Conservation (phyloP, 2,797 vertebrate genomes). For the Ptychobarbus kaznakovi region DNA sequence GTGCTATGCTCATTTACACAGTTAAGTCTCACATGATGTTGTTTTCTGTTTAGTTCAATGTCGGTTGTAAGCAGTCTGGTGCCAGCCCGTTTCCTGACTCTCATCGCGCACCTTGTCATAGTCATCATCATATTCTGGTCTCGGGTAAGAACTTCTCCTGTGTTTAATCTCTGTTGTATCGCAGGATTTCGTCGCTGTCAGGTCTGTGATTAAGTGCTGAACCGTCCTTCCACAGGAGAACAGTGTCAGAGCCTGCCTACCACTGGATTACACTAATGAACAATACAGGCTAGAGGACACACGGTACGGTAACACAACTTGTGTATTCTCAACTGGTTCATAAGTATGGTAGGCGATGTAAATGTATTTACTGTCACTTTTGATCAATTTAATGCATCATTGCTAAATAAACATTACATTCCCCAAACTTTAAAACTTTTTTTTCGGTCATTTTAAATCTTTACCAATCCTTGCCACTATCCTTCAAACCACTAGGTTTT, state of each 20-base stretch:
- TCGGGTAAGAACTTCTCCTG: slow-evolving; percentile 76
- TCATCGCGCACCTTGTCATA: slow-evolving; percentile 86
- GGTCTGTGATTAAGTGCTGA: not conserved
- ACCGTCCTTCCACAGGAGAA: slow-evolving; percentile 77
- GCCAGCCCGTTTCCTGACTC: slow-evolving; percentile 87
- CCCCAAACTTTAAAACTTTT: not conserved
- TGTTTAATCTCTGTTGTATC: not conserved
- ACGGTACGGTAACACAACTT: slow-evolving; percentile 72
- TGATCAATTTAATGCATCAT: not conserved
- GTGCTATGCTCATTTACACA: not conserved
- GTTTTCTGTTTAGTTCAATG: slow-evolving; percentile 42
- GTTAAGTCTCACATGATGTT: not conserved
- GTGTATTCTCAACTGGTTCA: not conserved
- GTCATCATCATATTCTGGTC: slow-evolving; percentile 93
- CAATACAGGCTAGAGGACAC: slow-evolving; percentile 81
- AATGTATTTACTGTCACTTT: not conserved
- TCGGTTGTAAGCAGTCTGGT: slow-evolving; percentile 79
- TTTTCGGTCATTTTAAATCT: not conserved
- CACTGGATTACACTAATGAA: slow-evolving; percentile 80
- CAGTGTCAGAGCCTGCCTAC: slow-evolving; percentile 86
- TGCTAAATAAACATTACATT: not conserved
- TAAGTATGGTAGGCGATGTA: not conserved
- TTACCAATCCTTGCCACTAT: not conserved
- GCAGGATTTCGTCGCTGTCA: no score
- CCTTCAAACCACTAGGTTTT: not conserved